A percentile compares a stretch with the other conserved stretches of the same genome.
phyloP scores from a whole-genome alignment of 2,888 invertebrate species.

The Andricus quercusramuli region DNA sequence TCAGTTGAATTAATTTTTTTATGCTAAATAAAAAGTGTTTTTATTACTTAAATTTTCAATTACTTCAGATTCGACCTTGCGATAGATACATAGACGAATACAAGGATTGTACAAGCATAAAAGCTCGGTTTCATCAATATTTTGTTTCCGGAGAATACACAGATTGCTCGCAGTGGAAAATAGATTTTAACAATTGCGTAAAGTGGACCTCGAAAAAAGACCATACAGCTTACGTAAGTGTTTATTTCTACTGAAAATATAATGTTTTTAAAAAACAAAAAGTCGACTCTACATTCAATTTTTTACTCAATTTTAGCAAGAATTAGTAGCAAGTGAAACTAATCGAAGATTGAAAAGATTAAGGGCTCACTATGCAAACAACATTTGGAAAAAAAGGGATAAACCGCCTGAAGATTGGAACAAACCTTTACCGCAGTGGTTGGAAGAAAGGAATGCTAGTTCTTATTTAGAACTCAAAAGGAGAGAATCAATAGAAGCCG shows the following conservation, averaged over 20 bases:
- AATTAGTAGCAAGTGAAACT: constrained; percentile 87
- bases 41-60: too few relatives aligned
- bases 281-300: background rate
- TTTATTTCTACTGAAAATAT: background rate
- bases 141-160: constrained; percentile 87
- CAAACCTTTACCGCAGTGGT: constrained; percentile 88
- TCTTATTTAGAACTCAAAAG: constrained; percentile 85
- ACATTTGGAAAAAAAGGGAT: constrained; percentile 88
- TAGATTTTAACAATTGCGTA: constrained; percentile 87
- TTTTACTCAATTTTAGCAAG: constrained; percentile 78
- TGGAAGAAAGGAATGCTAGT: constrained; percentile 84
- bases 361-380: constrained; percentile 85
- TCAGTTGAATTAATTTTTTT: too few relatives aligned
- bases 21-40: too few relatives aligned
- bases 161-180: constrained; percentile 90
- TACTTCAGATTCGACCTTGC: constrained; percentile 87
- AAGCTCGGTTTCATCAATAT: constrained; percentile 90
- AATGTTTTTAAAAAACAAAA: background rate
- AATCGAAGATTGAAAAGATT: constrained; percentile 83
- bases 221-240: constrained; percentile 84
- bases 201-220: constrained; percentile 84
- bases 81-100: constrained; percentile 89
- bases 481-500: constrained; percentile 80
- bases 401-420: constrained; percentile 91
- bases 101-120: constrained; percentile 87